phyloP scores from a whole-genome alignment of 2,113 vertebrate genomes.

The Pipa parva region DNA sequence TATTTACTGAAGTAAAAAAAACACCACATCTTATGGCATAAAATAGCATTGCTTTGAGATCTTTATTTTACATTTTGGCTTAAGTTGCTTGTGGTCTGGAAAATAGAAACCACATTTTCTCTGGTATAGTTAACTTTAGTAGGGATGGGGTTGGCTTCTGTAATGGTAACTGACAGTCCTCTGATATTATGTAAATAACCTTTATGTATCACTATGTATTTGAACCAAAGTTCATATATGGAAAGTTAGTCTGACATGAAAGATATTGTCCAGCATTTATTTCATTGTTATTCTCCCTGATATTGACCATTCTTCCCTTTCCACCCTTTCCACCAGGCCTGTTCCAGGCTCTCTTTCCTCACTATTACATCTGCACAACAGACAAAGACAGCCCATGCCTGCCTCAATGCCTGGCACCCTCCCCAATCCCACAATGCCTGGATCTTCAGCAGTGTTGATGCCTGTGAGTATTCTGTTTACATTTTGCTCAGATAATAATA shows the following conservation, averaged over 20 bases:
- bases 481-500: neutral
- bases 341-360: conserved; percentile 97
- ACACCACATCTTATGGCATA: neutral
- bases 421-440: conserved; percentile 95
- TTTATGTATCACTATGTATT: conserved; percentile 1
- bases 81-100: conserved; percentile 15
- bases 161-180: conserved; percentile 28
- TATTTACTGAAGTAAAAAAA: neutral
- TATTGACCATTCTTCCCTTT: conserved; percentile 41
- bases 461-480: conserved; percentile 74
- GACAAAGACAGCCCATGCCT: conserved; percentile 97
- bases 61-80: conserved; percentile 22
- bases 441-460: conserved; percentile 96
- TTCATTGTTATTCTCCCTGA: conserved; percentile 9
- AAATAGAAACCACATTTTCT: conserved; percentile 15
- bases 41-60: neutral
- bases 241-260: conserved; percentile 25
- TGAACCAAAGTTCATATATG: neutral
- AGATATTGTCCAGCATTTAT: conserved; percentile 26
- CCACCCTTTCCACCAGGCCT: conserved; percentile 73
- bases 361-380: conserved; percentile 93
- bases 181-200: conserved; percentile 22
- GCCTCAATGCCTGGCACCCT: conserved; percentile 98
- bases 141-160: neutral
- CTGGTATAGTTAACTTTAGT: conserved; percentile 2